Evolutionary conservation across 1,140 invertebrate genomes (phyloP), one percentile per base, ranked within the genome.

Genomic region (Nebria ingens): DNA sequence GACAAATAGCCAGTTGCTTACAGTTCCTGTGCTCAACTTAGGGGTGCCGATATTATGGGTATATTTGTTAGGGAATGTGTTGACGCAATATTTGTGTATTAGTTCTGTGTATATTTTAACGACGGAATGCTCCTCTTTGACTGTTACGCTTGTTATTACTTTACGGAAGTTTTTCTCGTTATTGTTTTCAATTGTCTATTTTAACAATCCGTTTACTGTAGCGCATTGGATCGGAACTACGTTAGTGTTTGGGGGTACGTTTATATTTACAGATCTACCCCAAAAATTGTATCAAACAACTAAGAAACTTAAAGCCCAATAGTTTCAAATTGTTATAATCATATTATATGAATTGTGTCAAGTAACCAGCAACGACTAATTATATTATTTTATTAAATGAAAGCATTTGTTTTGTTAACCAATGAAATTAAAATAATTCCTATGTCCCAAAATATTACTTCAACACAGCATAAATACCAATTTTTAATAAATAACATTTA

Each of bases 61-160:
- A 12, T 95, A 87, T 73, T 75, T 98, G 34, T 66, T 91, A 51
- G 83, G 86, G 42, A 97, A 97, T 73, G 83, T 92, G 17, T 56
- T 95, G 0, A 92, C 94, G 6, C 95, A 98, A 81, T 98, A 92
- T 79, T 66, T 97, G 49, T 99, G 96, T 68, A 97, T 98, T 55
- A 85, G 87, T 64, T 91, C 92, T 11, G 96, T 99, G 1, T 98
- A 96, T 66, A 80, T 87, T 15, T 76, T 98, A 64, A 97, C 93
- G 1, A 91, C 94, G 0, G 91, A 96, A 69, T 96, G 93, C 67
- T 82, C 89, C 6, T 97, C 95, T 0, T 69, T 99, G 12, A 95
- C 93, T 0, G 94, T 99, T 0, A 99, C 95, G 0, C 73, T 99
- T 55, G 91, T 98, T 1, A 85, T 98, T 12, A 99, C 97, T 1